These are phyloP conservation scores for Phyllotis vaccarum DNA, from an alignment of 2,797 vertebrate genomes.

Conservation along the genomic window DNA sequence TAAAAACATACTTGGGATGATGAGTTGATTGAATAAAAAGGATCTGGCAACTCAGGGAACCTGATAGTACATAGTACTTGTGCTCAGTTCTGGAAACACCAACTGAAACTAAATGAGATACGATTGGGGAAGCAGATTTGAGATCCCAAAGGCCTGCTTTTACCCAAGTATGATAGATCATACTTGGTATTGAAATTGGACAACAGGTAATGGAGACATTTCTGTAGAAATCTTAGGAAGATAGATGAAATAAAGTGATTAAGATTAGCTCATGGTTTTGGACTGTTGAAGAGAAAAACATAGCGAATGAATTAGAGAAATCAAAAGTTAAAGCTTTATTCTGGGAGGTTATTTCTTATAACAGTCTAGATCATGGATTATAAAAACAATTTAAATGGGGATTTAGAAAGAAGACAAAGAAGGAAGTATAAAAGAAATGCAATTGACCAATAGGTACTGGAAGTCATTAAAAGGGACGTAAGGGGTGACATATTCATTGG, in stretches of 20 bases:
- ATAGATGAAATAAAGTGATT: background rate
- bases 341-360: background rate
- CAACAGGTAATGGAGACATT: background rate
- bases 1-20: background rate
- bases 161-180: background rate
- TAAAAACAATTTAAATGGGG: background rate
- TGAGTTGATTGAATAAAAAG: background rate
- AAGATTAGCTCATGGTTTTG: background rate
- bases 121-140: background rate
- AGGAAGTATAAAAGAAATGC: background rate
- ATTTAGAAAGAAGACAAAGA: background rate
- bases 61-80: background rate
- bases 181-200: too few relatives aligned
- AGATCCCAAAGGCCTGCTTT: background rate
- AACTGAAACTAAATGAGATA: background rate
- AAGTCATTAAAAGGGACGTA: background rate
- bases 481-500: background rate
- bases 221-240: background rate
- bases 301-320: background rate
- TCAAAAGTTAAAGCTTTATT: background rate
- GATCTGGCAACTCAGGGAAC: background rate
- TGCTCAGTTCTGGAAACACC: background rate
- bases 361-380: background rate
- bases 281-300: background rate
- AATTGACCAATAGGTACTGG: background rate